These are phyloP conservation scores for Pycnonotus jocosus DNA, from an alignment of 2,113 vertebrate species.

Conservation along the genomic window DNA sequence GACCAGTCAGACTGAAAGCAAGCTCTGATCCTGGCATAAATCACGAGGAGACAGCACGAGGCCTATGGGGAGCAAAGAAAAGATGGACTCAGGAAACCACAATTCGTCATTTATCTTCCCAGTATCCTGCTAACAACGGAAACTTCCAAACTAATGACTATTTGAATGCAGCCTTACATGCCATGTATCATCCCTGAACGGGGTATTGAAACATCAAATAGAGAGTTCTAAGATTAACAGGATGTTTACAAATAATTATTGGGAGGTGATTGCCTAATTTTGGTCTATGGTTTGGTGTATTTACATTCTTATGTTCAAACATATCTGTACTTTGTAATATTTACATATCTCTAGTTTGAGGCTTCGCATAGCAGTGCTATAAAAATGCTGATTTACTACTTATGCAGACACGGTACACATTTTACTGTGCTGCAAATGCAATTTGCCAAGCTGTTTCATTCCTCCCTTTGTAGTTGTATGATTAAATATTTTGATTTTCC, in stretches of 20 bases:
- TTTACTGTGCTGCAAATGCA: background rate
- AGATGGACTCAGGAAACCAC: constrained; percentile 30
- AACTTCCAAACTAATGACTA: constrained; percentile 27
- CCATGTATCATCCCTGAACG: background rate
- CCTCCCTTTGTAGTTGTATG: background rate
- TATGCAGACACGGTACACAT: background rate
- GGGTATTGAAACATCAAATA: background rate
- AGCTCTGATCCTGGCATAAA: constrained; percentile 21
- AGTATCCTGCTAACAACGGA: background rate
- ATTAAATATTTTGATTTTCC: constrained; percentile 30
- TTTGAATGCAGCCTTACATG: background rate
- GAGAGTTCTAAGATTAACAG: background rate
- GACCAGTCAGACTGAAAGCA: background rate
- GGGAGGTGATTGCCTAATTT: background rate
- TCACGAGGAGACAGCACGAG: background rate
- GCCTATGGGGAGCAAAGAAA: background rate
- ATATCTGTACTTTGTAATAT: background rate
- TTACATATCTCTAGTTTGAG: background rate
- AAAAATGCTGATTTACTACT: constrained; percentile 7
- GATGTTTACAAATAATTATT: constrained; percentile 41
- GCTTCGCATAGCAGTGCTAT: background rate
- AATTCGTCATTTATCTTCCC: constrained; percentile 24
- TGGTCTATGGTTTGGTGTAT: background rate
- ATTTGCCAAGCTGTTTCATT: background rate
- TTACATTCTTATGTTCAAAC: background rate